Evolutionary conservation across 2,113 vertebrate species (phyloP).

Genomic region (Zootoca vivipara): DNA sequence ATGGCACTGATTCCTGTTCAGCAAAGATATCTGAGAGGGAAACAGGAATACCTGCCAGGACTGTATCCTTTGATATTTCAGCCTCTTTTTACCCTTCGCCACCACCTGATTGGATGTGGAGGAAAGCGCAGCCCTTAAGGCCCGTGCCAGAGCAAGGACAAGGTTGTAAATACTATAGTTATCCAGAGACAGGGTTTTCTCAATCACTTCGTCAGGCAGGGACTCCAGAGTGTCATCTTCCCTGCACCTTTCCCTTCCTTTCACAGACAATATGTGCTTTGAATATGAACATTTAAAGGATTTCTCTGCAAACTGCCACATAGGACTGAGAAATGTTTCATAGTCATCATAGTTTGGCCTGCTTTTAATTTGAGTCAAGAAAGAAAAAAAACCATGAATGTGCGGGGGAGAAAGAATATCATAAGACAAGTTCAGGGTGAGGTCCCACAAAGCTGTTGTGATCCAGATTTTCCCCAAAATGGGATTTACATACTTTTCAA

Average conservation of each 20-base stretch:
- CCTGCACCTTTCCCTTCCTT: not conserved
- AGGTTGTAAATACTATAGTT: not conserved
- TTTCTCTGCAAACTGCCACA: not conserved
- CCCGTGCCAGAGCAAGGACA: not conserved
- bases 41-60: not conserved
- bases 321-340: too few species aligned
- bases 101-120: not conserved
- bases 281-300: not conserved
- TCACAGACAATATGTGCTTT: not conserved
- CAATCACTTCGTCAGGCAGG: not conserved
- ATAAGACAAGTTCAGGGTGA: not conserved
- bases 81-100: not conserved
- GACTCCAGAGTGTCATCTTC: not conserved
- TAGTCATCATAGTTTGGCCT: not conserved
- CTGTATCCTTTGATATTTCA: not conserved
- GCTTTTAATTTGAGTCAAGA: not conserved
- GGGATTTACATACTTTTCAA: accelerated
- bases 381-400: not conserved
- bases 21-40: too few species aligned
- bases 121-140: not conserved
- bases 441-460: not conserved
- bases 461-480: not conserved
- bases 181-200: not conserved
- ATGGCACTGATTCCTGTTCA: too few species aligned
- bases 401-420: not conserved